phyloP scores from a whole-genome alignment of 2,797 vertebrate species.

The Anguilla obscura region DNA sequence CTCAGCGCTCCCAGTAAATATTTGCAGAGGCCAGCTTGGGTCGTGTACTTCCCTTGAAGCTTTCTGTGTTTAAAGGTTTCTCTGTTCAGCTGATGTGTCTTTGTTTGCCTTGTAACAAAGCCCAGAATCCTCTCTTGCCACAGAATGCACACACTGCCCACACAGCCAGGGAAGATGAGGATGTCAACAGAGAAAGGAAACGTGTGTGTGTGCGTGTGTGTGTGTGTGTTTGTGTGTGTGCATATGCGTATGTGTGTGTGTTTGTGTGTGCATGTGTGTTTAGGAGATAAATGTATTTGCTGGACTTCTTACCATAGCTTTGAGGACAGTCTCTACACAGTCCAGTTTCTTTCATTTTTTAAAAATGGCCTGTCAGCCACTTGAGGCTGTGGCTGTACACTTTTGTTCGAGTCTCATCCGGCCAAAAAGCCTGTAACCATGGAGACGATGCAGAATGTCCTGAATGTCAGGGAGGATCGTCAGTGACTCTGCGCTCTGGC shows the following conservation, averaged over 20 bases:
- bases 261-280: not conserved
- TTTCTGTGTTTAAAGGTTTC: not conserved
- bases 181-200: not conserved
- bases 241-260: no score
- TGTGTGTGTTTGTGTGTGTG: not conserved
- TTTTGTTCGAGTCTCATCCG: not conserved
- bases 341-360: not conserved
- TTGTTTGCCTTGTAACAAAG: conserved; percentile 10
- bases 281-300: not conserved
- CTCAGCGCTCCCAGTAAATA: not conserved
- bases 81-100: not conserved
- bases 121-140: not conserved
- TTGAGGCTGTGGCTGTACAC: not conserved
- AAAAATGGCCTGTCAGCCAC: not conserved
- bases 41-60: not conserved
- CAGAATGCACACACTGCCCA: not conserved
- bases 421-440: not conserved
- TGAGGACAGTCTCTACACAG: not conserved
- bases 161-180: not conserved
- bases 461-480: not conserved
- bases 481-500: not conserved
- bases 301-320: not conserved
- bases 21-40: not conserved
- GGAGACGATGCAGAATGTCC: not conserved
- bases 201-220: not conserved